Evolutionary conservation across 2,113 vertebrate genomes (phyloP).

Genomic region (Camelus bactrianus): DNA sequence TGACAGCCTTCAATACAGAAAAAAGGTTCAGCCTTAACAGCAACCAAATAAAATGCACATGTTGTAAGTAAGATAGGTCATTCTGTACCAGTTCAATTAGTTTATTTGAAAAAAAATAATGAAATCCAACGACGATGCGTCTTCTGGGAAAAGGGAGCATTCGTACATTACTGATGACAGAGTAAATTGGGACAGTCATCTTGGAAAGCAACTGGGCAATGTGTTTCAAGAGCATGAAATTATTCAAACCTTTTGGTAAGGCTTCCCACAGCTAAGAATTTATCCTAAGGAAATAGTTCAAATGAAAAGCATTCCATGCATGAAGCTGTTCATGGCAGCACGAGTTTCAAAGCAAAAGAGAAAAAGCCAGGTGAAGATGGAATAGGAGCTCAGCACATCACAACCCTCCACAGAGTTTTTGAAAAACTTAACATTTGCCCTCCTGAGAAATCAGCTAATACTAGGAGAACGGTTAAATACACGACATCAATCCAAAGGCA

Average conservation of each 20-base stretch:
- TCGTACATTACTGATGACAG: background rate
- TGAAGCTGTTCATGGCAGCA: constrained; percentile 40
- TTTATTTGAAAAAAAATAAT: constrained; percentile 11
- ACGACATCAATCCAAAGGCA: background rate
- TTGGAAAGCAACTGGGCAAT: constrained; percentile 55
- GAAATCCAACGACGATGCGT: background rate
- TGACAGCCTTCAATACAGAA: background rate
- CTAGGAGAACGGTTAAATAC: background rate
- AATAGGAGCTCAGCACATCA: constrained; percentile 32
- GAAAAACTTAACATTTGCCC: constrained; percentile 44
- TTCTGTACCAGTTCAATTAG: background rate
- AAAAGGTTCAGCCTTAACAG: background rate
- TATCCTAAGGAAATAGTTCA: constrained; percentile 70
- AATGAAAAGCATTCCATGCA: constrained; percentile 66
- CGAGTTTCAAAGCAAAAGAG: constrained; percentile 41
- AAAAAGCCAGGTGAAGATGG: constrained; percentile 1
- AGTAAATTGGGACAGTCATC: background rate
- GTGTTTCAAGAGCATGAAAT: constrained; percentile 72
- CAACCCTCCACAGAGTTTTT: background rate
- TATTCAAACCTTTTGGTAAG: constrained; percentile 64
- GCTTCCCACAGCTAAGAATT: constrained; percentile 62
- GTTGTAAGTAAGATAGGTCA: constrained; percentile 16
- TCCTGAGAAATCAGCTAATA: constrained; percentile 29
- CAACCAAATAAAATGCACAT: constrained; percentile 9
- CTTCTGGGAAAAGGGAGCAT: constrained; percentile 18